These are phyloP conservation scores for Phocides pigmalion DNA, from an alignment of 1,140 invertebrate genomes.

Conservation along the genomic window DNA sequence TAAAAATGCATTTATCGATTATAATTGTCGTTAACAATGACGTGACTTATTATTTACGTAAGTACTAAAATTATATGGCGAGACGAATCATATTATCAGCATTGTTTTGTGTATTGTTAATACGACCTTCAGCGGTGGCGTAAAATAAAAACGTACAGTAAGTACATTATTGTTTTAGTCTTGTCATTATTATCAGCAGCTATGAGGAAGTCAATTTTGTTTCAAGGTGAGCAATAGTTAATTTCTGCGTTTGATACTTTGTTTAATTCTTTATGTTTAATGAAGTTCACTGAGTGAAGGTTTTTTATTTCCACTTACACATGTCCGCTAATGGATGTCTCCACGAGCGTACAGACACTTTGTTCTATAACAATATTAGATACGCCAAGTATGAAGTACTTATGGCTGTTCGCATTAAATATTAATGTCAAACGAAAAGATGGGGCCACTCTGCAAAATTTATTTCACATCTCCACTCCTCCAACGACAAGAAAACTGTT, in stretches of 20 bases:
- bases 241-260: constrained; percentile 52
- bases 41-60: neutral
- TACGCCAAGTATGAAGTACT: constrained; percentile 73
- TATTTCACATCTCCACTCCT: constrained; percentile 80
- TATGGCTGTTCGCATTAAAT: constrained; percentile 75
- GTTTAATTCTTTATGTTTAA: constrained; percentile 36
- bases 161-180: constrained; percentile 78
- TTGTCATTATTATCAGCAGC: constrained; percentile 75
- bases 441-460: constrained; percentile 83
- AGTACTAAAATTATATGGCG: constrained; percentile 75
- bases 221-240: constrained; percentile 70
- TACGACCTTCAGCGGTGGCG: constrained; percentile 67
- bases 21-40: constrained; percentile 7
- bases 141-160: constrained; percentile 79
- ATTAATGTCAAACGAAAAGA: constrained; percentile 82
- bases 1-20: constrained; percentile 55
- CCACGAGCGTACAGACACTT: constrained; percentile 9
- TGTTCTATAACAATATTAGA: constrained; percentile 68
- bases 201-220: constrained; percentile 73
- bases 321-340: constrained; percentile 26
- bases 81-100: constrained; percentile 69
- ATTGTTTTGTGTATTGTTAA: constrained; percentile 77
- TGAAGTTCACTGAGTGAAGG: constrained; percentile 18
- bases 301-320: constrained; percentile 7
- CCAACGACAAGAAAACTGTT: constrained; percentile 84